phyloP scores from a whole-genome alignment of 2,888 invertebrate genomes.

The Pandemis corylana region DNA sequence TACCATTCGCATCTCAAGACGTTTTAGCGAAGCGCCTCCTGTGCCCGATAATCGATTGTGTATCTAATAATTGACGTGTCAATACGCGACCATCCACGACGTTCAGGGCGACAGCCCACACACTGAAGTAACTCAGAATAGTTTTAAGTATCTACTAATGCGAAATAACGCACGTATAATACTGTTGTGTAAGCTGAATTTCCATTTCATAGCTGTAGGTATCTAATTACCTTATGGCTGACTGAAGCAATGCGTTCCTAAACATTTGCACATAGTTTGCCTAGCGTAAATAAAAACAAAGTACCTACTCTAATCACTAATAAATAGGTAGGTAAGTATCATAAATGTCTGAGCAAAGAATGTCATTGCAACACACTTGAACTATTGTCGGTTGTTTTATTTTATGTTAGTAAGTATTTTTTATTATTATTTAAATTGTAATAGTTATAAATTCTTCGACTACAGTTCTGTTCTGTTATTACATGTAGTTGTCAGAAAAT shows the following conservation, averaged over 20 bases:
- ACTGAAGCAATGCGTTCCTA: background rate
- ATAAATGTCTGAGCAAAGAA: no score
- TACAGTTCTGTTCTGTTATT: no score
- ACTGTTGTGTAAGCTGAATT: background rate
- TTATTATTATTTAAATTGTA: no score
- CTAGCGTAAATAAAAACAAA: background rate
- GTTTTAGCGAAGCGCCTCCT: background rate
- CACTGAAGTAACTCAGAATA: background rate
- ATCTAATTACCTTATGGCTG: slow-evolving; percentile 1
- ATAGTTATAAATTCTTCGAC: no score
- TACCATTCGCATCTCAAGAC: background rate
- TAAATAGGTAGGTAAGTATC: no score
- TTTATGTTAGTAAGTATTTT: no score
- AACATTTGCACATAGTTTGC: background rate
- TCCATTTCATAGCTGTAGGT: background rate
- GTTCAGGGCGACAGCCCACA: background rate
- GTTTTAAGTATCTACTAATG: background rate
- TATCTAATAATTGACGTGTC: slow-evolving; percentile 13
- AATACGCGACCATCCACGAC: slow-evolving; percentile 5
- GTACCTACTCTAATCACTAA: no score
- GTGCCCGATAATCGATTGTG: slow-evolving; percentile 5
- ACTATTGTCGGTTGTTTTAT: no score
- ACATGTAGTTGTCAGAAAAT: no score
- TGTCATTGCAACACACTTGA: no score
- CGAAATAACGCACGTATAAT: background rate